phyloP scores from a whole-genome alignment of 2,797 vertebrate species.

The Onychomys leucogaster region DNA sequence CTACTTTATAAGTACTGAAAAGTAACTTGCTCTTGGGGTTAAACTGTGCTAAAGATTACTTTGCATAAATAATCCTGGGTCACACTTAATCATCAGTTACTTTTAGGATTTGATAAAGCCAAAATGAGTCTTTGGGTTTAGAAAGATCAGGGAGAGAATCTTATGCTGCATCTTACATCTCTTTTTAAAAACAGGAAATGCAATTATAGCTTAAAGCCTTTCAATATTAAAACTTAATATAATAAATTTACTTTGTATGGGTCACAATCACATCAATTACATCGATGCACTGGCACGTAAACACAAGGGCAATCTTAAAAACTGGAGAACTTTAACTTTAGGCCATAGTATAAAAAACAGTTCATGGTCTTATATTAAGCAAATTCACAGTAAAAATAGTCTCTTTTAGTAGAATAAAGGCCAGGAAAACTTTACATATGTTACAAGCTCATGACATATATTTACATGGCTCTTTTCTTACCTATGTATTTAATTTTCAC shows the following conservation, averaged over 20 bases:
- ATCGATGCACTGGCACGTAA: constrained; percentile 90
- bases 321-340: constrained; percentile 84
- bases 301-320: constrained; percentile 91
- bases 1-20: neutral
- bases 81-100: neutral
- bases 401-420: constrained; percentile 90
- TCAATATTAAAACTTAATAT: constrained; percentile 83
- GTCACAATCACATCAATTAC: constrained; percentile 88
- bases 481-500: constrained; percentile 82
- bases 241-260: constrained; percentile 84
- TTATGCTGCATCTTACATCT: constrained; percentile 63
- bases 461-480: constrained; percentile 96
- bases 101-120: neutral
- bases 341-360: constrained; percentile 90
- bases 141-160: neutral
- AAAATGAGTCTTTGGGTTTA: neutral
- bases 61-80: neutral
- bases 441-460: constrained; percentile 97
- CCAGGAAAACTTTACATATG: constrained; percentile 97
- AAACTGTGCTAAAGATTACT: neutral
- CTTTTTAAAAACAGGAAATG: constrained; percentile 66
- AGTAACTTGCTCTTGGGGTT: neutral
- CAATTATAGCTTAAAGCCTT: constrained; percentile 72
- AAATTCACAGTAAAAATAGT: constrained; percentile 98
- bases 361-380: constrained; percentile 96